Evolutionary conservation across 2,797 vertebrate species (phyloP), one percentile per base, ranked within the genome.

Genomic region (Tokudaia tokunoshimensis): DNA sequence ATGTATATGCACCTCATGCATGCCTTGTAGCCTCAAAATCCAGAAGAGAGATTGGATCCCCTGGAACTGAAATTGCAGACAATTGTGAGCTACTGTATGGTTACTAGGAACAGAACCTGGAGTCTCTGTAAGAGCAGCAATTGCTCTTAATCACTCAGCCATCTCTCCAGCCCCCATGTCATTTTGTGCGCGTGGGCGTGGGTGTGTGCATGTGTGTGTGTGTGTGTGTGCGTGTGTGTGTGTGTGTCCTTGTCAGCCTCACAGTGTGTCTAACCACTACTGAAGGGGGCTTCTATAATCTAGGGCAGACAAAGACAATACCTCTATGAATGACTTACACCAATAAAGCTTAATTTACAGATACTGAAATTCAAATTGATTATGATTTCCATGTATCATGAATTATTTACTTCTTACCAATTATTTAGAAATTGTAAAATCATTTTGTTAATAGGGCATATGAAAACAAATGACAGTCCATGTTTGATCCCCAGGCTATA

Each of bases 281-380:
- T 93, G 52, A 17, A 6, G 61, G 85, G 13, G 37, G 52, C 57
- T 65, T 0, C 26, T 61, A 12, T 70, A 59, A 12, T 50, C 9
- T 12, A n/a, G 91, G 63, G 50, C 29, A 86, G 57, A 52, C 8
- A 52, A 41, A 76, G 55, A 74, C 5, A 63, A 74, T 59, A 70
- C 10, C 13, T 79, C 34, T 76, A 52, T 63, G 31, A 86, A 52
- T 70, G 87, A 72, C 37, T 93, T 89, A 34, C 65, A 80, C 34
- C 50, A 90, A 65, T 87, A 63, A 85, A 82, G 37, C 76, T 67
- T 96, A 90, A 92, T 94, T 94, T 93, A 72, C 1, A 72, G 82
- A 80, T 63, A 63, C 24, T 89, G 52, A 84, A 31, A 87, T 37
- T 47, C 75, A 41, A 93, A 90, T 81, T 92, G 78, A 47, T 79